These are phyloP conservation scores for Pantherophis vulpinus DNA, from an alignment of 2,797 vertebrate genomes.

Conservation along the genomic window DNA sequence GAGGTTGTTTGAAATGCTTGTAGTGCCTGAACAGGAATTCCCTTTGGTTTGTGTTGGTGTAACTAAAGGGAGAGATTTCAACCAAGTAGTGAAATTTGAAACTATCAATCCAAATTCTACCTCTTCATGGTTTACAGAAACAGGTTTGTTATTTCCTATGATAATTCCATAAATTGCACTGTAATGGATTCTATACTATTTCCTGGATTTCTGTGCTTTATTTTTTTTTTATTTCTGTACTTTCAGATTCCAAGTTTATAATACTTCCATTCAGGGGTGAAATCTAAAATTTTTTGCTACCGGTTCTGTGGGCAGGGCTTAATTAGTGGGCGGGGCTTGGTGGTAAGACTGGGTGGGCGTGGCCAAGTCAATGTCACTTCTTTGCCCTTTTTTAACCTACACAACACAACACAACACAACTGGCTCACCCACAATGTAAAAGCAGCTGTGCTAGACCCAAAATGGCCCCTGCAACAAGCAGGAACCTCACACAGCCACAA, in stretches of 20 bases:
- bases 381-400: too few relatives aligned
- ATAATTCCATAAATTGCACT: not conserved
- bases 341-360: too few relatives aligned
- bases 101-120: conserved; percentile 93
- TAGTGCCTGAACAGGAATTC: conserved; percentile 90
- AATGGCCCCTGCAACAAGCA: too few relatives aligned
- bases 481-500: too few relatives aligned
- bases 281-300: too few relatives aligned
- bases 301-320: too few relatives aligned
- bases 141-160: conserved; percentile 75
- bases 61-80: conserved; percentile 88
- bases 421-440: too few relatives aligned
- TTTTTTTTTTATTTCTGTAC: fast-evolving
- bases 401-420: too few relatives aligned
- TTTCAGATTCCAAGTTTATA: not conserved
- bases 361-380: too few relatives aligned
- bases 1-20: conserved; percentile 91
- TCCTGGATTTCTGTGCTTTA: not conserved
- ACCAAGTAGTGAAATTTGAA: conserved; percentile 90
- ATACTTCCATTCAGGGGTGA: not conserved
- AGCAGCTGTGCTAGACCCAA: too few relatives aligned
- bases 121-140: conserved; percentile 93
- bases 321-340: too few relatives aligned
- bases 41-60: conserved; percentile 92
- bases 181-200: not conserved